Base-by-base conservation (phyloP, 2,888 invertebrate genomes). In the Melieria picta region DNA sequence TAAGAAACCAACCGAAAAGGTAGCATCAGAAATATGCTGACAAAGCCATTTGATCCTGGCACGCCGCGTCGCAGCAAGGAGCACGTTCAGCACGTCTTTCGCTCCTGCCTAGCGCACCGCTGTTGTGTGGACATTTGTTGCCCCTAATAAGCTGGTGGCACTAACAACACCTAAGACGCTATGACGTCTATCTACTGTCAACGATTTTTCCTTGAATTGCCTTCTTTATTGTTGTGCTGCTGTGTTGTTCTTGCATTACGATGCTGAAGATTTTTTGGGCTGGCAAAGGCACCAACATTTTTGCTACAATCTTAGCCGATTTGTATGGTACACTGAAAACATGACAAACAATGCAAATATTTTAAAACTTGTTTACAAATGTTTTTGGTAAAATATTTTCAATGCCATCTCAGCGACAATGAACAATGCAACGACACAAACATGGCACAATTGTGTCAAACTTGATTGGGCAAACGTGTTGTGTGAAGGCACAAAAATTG, bases 351-450 rank as follows among this genome's bases (percentile, higher is more conserved):
- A 78, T 78, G 79, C 75, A 77, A 78, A 78, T 79, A 78, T 79
- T 78, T 75, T 78, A 80, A 81, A 78, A 76, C 82, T 76, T 83
- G 83, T 83, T 84, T 83, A 84, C 84, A 83, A 79, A 79, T 79
- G 79, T 79, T 79, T 79, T 79, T 77, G 76, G 78, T 74, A 76
- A 77, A 83, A 83, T 82, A 83, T 84, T 82, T 81, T 76, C 77
- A 77, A 80, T 76, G 75, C 75, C 73, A 74, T 60, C 61, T 52
- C 60, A 45, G 50, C 60, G 52, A 67, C 67, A 67, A 67, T 67
- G 61, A 67, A 67, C 30, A 30, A 30, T 30, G 30, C 30, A 30
- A 30, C 30, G 30, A 30, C 30, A 30, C 30, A 30, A 30, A 30
- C 30, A 30, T 30, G 30, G 30, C 30, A 30, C 30, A 30, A 30